Percentiles rank a stretch among this genome's conserved stretches.
These are phyloP conservation scores for Suillia variegata DNA, from an alignment of 2,888 invertebrate genomes.

Conservation along the genomic window DNA sequence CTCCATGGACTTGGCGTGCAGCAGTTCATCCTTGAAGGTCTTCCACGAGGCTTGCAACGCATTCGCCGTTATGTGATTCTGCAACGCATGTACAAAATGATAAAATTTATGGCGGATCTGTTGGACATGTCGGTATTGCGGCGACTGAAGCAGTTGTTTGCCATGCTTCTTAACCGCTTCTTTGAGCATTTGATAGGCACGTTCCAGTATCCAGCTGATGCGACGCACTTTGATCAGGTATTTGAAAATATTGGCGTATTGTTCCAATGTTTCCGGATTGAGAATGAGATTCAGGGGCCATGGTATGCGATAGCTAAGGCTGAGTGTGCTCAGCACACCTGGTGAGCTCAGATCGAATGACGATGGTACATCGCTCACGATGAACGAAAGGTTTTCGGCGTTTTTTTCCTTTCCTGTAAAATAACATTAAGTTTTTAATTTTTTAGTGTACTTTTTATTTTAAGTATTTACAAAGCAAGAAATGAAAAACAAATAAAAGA, in stretches of 20 bases:
- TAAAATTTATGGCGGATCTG: constrained; percentile 76
- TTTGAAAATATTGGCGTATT: constrained; percentile 77
- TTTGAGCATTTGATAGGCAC: constrained; percentile 72
- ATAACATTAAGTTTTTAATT: background rate
- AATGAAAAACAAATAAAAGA: no score
- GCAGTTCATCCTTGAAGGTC: constrained; percentile 72
- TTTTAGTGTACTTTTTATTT: background rate
- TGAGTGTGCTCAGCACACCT: constrained; percentile 71
- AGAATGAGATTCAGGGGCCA: constrained; percentile 83
- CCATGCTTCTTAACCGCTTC: constrained; percentile 64
- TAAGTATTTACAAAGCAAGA: no score
- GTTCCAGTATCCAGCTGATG: constrained; percentile 76
- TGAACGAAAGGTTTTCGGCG: constrained; percentile 69
- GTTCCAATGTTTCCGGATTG: constrained; percentile 71
- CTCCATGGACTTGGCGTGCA: constrained; percentile 71
- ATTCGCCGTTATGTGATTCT: constrained; percentile 78
- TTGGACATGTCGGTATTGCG: constrained; percentile 75
- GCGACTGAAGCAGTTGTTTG: constrained; percentile 65
- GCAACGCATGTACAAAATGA: constrained; percentile 75
- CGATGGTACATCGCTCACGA: constrained; percentile 67
- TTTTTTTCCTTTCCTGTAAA: constrained; percentile 65
- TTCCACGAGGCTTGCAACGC: constrained; percentile 78
- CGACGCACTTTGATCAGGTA: constrained; percentile 76
- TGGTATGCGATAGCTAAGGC: constrained; percentile 71
- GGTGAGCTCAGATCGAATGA: constrained; percentile 70